Conservation (phyloP, 2,797 vertebrate genomes). For the Poeciliopsis turneri region DNA sequence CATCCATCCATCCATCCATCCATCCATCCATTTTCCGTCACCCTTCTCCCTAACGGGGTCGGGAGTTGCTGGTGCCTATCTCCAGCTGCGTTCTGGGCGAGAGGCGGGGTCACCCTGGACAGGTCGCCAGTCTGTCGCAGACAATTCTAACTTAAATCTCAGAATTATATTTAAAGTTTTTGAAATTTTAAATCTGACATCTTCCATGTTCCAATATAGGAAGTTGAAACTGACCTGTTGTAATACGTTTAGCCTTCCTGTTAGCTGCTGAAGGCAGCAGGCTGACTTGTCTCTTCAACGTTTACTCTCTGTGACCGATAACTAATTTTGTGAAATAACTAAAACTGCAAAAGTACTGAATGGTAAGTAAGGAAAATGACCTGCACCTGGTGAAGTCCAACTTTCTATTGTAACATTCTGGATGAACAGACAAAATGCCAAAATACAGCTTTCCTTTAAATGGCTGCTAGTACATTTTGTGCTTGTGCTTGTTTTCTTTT, state of each 20-base stretch:
- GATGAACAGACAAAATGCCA: not conserved
- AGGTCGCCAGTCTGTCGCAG: no score
- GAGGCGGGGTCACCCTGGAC: no score
- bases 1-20: no score
- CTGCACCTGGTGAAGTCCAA: not conserved
- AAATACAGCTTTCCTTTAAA: not conserved
- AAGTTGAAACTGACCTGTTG: not conserved
- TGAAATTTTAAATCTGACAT: not conserved
- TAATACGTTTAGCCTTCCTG: not conserved
- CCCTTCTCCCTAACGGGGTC: no score
- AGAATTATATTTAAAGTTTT: no score
- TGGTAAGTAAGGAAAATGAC: not conserved
- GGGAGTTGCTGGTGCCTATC: no score
- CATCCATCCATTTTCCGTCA: no score
- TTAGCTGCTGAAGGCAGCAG: not conserved
- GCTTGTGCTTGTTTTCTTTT: not conserved
- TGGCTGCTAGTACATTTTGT: not conserved
- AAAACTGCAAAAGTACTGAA: not conserved
- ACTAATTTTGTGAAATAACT: not conserved
- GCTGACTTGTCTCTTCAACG: not conserved
- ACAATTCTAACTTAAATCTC: no score
- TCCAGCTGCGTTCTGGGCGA: no score
- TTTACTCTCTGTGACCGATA: not conserved
- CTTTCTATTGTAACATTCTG: not conserved
- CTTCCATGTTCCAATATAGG: not conserved